Evolutionary conservation across 2,797 vertebrate genomes (phyloP).

Genomic region (Lepus oiostolus): DNA sequence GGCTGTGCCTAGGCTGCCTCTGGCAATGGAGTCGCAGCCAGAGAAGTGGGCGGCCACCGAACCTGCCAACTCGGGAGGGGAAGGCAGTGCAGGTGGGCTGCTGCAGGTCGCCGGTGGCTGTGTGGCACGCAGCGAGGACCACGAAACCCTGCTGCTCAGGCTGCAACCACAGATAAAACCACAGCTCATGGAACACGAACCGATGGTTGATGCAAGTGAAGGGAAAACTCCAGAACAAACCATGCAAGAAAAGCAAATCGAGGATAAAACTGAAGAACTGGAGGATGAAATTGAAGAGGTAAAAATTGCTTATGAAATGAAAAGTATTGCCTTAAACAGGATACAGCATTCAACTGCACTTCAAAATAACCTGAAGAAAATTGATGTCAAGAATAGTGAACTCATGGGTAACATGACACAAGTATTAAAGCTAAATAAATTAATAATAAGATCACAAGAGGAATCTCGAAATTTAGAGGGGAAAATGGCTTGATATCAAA

Average conservation of each 20-base stretch:
- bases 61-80: neutral
- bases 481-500: too few relatives aligned
- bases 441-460: too few relatives aligned
- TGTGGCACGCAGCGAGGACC: neutral
- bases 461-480: too few relatives aligned
- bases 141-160: constrained; percentile 74
- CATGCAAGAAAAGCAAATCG: constrained; percentile 23
- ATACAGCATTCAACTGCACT: constrained; percentile 73
- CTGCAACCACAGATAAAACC: constrained; percentile 85
- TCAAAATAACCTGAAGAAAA: constrained; percentile 73
- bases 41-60: neutral
- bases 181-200: constrained; percentile 82
- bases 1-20: too few relatives aligned
- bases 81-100: neutral
- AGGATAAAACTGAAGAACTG: constrained; percentile 56
- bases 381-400: constrained; percentile 47
- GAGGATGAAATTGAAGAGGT: constrained; percentile 75
- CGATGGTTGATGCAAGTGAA: constrained; percentile 73
- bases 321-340: constrained; percentile 84
- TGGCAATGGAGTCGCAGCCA: constrained; percentile 44
- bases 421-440: too few relatives aligned
- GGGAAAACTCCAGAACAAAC: constrained; percentile 64
- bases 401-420: too few relatives aligned
- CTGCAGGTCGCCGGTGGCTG: neutral
- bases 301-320: constrained; percentile 80